Conservation (phyloP, 2,888 invertebrate species). For the Melieria omissa region DNA sequence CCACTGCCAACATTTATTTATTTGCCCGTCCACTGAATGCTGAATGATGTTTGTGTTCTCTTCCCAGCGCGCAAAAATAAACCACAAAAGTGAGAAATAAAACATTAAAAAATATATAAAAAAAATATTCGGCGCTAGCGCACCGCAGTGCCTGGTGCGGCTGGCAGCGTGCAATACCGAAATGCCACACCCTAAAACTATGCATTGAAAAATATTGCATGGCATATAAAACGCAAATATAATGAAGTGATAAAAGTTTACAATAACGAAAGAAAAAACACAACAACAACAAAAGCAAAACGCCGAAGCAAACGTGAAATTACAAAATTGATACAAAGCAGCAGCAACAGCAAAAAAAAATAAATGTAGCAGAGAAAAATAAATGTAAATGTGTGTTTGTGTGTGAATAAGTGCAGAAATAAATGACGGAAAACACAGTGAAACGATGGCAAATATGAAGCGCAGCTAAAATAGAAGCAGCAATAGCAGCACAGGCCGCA, state of each 20-base stretch:
- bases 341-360: not conserved
- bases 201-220: not conserved
- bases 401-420: not conserved
- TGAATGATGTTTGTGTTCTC: too few species aligned
- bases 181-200: constrained; percentile 6
- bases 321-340: not conserved
- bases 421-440: not conserved
- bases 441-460: not conserved
- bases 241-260: constrained; percentile 3
- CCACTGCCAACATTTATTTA: too few species aligned
- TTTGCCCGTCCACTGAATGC: too few species aligned
- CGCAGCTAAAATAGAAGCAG: not conserved
- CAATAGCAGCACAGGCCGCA: not conserved
- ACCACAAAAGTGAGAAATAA: not conserved
- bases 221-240: not conserved
- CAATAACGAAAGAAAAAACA: too few species aligned
- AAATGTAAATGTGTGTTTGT: not conserved
- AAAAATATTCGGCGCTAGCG: not conserved
- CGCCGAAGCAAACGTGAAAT: not conserved
- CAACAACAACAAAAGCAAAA: not conserved
- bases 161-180: not conserved
- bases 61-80: too few species aligned
- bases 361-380: not conserved
- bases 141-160: not conserved
- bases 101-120: not conserved